Percentiles rank a stretch among this genome's conserved stretches.
These are phyloP conservation scores for Coturnix japonica DNA, from an alignment of 2,113 vertebrate genomes.

Conservation along the genomic window DNA sequence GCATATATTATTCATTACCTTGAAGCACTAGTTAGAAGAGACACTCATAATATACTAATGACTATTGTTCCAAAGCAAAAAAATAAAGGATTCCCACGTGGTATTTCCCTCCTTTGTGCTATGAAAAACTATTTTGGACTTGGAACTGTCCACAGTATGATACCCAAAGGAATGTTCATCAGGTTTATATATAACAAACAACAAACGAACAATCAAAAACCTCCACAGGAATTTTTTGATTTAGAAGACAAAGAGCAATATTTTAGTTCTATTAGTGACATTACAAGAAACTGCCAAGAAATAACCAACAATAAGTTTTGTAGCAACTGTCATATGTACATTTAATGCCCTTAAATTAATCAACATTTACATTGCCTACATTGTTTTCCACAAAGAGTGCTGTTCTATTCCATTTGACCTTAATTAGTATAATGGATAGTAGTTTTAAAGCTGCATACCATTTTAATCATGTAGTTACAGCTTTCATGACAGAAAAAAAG, in stretches of 20 bases:
- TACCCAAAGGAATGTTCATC: neutral
- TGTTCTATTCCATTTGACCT: slow-evolving; percentile 69
- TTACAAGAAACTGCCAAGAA: slow-evolving; percentile 18
- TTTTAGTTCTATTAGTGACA: neutral
- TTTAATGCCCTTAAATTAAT: slow-evolving; percentile 64
- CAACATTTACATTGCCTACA: slow-evolving; percentile 44
- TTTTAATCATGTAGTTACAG: slow-evolving; percentile 72
- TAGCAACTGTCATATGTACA: slow-evolving; percentile 34
- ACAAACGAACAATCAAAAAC: neutral
- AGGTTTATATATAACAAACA: neutral
- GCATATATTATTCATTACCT: slow-evolving; percentile 17
- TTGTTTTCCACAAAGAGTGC: slow-evolving; percentile 56
- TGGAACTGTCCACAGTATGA: neutral
- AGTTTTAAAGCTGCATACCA: slow-evolving; percentile 49
- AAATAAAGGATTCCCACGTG: neutral
- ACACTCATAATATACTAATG: neutral
- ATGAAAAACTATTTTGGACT: neutral
- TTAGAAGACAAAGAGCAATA: neutral
- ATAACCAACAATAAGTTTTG: slow-evolving; percentile 51
- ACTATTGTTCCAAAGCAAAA: neutral
- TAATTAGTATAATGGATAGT: slow-evolving; percentile 79
- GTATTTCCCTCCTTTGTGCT: neutral
- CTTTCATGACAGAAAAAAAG: slow-evolving; percentile 67
- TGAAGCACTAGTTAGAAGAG: neutral
- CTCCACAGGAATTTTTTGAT: neutral